A percentile compares a stretch with the other conserved stretches of the same genome.
Conservation (phyloP, 2,797 vertebrate genomes). For the Spatula versicolor region DNA sequence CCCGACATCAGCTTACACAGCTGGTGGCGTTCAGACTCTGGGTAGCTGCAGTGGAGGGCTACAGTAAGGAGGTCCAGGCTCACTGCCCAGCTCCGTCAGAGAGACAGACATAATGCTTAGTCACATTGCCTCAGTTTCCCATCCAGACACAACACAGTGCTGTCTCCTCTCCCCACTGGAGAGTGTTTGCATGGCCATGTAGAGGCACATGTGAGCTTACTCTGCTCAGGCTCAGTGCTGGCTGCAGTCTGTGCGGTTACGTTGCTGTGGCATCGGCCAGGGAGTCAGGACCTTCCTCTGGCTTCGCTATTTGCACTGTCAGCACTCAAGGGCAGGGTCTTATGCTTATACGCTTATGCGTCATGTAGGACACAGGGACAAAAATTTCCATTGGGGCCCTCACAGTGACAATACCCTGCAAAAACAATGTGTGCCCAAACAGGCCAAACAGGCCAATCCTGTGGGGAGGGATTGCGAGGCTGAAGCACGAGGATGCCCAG, state of each 20-base stretch:
- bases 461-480: background rate
- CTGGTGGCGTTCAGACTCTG: background rate
- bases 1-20: background rate
- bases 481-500: background rate
- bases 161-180: background rate
- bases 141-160: background rate
- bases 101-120: background rate
- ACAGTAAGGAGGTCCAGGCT: background rate
- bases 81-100: background rate
- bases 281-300: background rate
- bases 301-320: background rate
- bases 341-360: background rate
- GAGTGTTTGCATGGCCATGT: background rate
- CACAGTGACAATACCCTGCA: background rate
- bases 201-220: background rate
- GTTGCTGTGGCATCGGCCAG: background rate
- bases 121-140: background rate
- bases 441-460: background rate
- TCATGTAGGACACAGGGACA: background rate
- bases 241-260: rapidly evolving
- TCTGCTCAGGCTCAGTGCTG: background rate
- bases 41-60: background rate
- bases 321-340: background rate
- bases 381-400: background rate
- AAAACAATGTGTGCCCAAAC: background rate